Evolutionary conservation across 2,113 vertebrate species (phyloP).

Genomic region (Pimephales promelas): DNA sequence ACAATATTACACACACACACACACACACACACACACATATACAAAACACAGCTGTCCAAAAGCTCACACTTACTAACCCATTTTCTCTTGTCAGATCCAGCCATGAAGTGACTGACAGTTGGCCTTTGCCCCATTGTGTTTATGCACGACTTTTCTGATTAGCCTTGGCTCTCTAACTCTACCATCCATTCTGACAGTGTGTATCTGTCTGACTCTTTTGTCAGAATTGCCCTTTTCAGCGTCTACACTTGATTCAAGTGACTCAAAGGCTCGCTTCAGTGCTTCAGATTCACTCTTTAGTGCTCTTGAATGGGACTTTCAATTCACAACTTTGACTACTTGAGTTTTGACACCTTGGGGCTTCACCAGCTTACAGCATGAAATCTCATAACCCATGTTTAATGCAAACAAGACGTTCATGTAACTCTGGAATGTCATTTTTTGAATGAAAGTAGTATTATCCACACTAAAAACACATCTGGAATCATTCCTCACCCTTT

Average conservation of each 20-base stretch:
- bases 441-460: conserved; percentile 11
- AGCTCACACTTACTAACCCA: neutral
- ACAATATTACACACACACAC: no score
- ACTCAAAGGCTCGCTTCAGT: conserved; percentile 11
- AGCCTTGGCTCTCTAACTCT: neutral
- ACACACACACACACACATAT: no score
- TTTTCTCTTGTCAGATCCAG: neutral
- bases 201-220: conserved; percentile 18
- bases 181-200: neutral
- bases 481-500: conserved; percentile 37
- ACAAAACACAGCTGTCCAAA: no score
- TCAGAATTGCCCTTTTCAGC: conserved; percentile 29
- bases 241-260: neutral
- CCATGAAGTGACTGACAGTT: neutral
- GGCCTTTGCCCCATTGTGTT: conserved; percentile 33
- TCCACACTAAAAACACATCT: conserved; percentile 27
- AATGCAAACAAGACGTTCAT: conserved; percentile 1
- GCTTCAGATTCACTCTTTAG: conserved; percentile 31
- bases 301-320: conserved; percentile 14
- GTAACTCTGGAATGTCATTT: neutral
- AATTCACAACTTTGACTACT: conserved; percentile 15
- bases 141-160: neutral
- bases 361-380: neutral
- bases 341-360: neutral
- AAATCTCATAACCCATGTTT: conserved; percentile 1